Evolutionary conservation across 2,888 invertebrate genomes (phyloP).

Genomic region (Formica aserva): DNA sequence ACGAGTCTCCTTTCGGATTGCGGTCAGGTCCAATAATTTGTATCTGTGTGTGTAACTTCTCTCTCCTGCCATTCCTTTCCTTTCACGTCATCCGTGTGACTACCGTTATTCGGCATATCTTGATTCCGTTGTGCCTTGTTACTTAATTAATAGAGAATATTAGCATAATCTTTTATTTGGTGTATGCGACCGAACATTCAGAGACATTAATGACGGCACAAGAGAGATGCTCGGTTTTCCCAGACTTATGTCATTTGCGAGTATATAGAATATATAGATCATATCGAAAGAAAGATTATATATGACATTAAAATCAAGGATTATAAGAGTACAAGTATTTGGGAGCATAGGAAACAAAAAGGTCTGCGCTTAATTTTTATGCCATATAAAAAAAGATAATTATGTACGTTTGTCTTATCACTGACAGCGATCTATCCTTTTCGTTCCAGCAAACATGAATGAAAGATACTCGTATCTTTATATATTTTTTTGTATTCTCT

Average conservation of each 20-base stretch:
- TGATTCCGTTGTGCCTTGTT: constrained; percentile 24
- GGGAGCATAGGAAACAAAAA: too few relatives aligned
- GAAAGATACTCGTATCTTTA: neutral
- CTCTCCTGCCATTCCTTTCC: neutral
- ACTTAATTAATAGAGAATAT: constrained; percentile 21
- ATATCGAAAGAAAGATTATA: neutral
- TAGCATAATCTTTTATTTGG: neutral
- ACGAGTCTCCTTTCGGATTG: neutral
- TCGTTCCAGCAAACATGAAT: neutral
- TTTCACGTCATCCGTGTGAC: constrained; percentile 9
- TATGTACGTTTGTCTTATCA: neutral
- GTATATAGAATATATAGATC: neutral
- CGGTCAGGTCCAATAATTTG: neutral
- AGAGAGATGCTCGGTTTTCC: neutral
- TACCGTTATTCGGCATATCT: constrained; percentile 26
- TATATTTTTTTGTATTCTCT: neutral
- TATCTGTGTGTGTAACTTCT: neutral
- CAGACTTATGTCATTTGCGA: neutral
- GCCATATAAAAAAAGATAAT: neutral
- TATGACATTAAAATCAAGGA: too few relatives aligned
- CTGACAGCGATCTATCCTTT: neutral
- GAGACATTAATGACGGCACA: constrained; percentile 9
- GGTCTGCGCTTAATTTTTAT: too few relatives aligned
- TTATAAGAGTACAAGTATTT: too few relatives aligned
- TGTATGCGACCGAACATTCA: neutral